Conservation (phyloP, 2,888 invertebrate species). For the Cetonia aurata region DNA sequence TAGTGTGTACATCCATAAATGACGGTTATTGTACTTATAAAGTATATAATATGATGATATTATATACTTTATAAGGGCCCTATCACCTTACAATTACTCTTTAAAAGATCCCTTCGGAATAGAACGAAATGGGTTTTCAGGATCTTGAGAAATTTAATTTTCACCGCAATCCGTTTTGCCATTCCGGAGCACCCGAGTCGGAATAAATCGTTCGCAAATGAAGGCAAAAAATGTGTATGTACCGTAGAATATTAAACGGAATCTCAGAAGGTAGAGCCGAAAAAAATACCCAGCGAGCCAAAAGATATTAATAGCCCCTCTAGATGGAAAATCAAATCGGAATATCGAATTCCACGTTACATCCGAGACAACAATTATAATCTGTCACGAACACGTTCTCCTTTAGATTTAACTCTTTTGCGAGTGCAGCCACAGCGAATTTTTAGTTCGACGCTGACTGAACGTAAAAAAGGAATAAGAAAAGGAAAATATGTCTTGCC, state of each 20-base stretch:
- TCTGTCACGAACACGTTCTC: slow-evolving; percentile 40
- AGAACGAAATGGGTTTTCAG: background rate
- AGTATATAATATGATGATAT: no score
- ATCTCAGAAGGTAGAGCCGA: slow-evolving; percentile 28
- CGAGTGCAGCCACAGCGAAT: slow-evolving; percentile 20
- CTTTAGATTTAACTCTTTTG: slow-evolving; percentile 35
- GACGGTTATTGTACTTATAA: no score
- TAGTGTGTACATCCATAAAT: no score
- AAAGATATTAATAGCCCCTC: slow-evolving; percentile 11
- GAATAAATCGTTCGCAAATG: slow-evolving; percentile 40
- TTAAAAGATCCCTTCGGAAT: slow-evolving; percentile 11
- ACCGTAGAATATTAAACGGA: slow-evolving; percentile 30
- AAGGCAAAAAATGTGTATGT: slow-evolving; percentile 27
- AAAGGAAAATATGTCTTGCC: slow-evolving; percentile 18
- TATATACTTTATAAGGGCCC: no score
- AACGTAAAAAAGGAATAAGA: slow-evolving; percentile 7
- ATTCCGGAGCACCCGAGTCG: slow-evolving; percentile 37
- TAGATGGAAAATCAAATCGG: slow-evolving; percentile 27
- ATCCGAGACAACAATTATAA: slow-evolving; percentile 41
- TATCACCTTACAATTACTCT: background rate
- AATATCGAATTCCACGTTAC: slow-evolving; percentile 29
- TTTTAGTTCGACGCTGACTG: slow-evolving; percentile 24
- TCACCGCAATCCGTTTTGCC: slow-evolving; percentile 40
- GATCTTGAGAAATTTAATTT: slow-evolving; percentile 39
- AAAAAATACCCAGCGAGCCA: slow-evolving; percentile 7